Percentiles rank a stretch among this genome's conserved stretches.
Conservation (phyloP, 2,113 vertebrate genomes). For the Chaenogobius annularis region DNA sequence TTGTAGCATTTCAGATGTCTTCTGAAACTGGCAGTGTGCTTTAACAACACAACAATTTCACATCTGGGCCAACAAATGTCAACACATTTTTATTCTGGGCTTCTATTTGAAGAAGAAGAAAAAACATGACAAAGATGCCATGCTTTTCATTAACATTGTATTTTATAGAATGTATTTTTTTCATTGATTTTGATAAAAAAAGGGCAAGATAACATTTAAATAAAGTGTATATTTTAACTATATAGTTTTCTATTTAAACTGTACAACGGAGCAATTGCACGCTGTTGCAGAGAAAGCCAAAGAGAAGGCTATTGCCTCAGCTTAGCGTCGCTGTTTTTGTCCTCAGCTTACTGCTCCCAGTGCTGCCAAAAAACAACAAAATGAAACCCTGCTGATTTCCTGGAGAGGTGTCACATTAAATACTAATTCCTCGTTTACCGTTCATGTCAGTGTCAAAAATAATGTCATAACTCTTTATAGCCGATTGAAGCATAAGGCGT, state of each 20-base stretch:
- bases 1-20: constrained; percentile 6
- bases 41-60: neutral
- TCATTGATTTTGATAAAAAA: neutral
- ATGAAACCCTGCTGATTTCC: constrained; percentile 4
- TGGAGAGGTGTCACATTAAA: constrained; percentile 1
- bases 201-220: neutral
- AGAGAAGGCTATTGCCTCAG: neutral
- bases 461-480: neutral
- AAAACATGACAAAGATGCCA: no score
- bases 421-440: neutral
- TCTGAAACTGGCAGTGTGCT: neutral
- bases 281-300: neutral
- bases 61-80: neutral
- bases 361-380: neutral
- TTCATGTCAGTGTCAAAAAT: neutral
- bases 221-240: neutral
- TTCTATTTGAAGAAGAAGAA: neutral
- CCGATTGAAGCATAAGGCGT: neutral
- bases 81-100: neutral
- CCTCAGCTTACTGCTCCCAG: neutral
- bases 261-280: neutral
- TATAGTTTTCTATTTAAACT: neutral
- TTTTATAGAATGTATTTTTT: neutral
- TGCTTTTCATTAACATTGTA: neutral
- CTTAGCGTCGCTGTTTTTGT: neutral